These are phyloP conservation scores for Eudasyphora cyanicolor DNA, from an alignment of 2,888 invertebrate genomes.

Conservation along the genomic window DNA sequence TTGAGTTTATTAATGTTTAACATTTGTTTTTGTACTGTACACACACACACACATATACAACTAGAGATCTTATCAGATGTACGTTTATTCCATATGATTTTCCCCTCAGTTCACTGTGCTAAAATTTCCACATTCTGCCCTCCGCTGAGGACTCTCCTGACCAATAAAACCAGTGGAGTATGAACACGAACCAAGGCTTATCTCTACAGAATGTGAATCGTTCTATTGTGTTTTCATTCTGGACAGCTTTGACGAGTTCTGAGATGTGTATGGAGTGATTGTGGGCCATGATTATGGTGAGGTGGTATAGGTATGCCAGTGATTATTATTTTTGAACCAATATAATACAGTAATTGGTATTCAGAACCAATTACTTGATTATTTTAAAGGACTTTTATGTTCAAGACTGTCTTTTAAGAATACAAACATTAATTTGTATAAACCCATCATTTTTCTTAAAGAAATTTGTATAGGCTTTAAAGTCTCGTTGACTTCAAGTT, in stretches of 20 bases:
- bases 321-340: no score
- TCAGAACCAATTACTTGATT: no score
- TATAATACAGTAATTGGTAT: no score
- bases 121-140: not conserved
- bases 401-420: no score
- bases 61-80: constrained; percentile 23
- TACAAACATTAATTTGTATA: no score
- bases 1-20: constrained; percentile 34
- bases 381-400: no score
- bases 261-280: not conserved
- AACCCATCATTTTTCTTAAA: no score
- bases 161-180: not conserved
- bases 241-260: constrained; percentile 15
- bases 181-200: not conserved
- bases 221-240: constrained; percentile 6
- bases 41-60: not conserved
- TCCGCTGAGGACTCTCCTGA: not conserved
- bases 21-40: constrained; percentile 2
- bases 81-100: constrained; percentile 5
- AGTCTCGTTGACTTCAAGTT: no score
- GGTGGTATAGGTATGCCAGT: not conserved
- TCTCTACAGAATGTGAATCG: not conserved
- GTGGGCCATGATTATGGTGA: not conserved
- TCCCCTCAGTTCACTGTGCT: constrained; percentile 10
- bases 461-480: no score